Conservation (phyloP, 2,113 vertebrate genomes). For the Tretioscincus oriximinensis region DNA sequence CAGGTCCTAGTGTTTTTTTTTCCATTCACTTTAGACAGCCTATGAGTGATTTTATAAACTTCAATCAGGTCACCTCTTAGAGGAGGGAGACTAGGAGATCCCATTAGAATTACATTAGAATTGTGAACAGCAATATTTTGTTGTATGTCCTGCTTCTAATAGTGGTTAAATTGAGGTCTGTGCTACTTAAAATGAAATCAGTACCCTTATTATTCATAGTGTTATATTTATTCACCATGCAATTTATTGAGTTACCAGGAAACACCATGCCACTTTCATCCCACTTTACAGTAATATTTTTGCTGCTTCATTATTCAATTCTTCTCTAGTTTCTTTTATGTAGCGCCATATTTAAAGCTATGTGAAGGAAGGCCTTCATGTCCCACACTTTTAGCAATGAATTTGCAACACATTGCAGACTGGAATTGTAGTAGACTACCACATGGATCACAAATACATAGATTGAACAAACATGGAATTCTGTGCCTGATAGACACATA, state of each 20-base stretch:
- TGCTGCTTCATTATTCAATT: background rate
- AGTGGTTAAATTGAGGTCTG: background rate
- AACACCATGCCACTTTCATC: background rate
- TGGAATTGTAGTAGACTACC: background rate
- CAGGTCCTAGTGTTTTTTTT: too few relatives aligned
- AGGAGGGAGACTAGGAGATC: too few relatives aligned
- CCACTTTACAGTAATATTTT: background rate
- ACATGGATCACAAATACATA: background rate
- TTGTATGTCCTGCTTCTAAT: background rate
- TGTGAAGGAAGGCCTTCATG: background rate
- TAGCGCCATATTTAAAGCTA: background rate
- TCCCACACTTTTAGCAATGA: background rate
- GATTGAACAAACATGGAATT: too few relatives aligned
- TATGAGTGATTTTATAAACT: too few relatives aligned
- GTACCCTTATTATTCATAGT: constrained; percentile 2
- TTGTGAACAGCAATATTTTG: background rate
- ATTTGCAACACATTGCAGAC: background rate
- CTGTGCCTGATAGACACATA: too few relatives aligned
- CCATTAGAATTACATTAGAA: background rate
- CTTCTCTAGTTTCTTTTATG: background rate
- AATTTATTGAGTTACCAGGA: constrained; percentile 6
- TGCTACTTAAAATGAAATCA: background rate
- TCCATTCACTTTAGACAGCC: too few relatives aligned
- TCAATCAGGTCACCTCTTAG: too few relatives aligned
- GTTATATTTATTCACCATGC: background rate